Evolutionary conservation across 2,888 invertebrate species (phyloP), one percentile per base, ranked within the genome.

Genomic region (Tetragonisca angustula): DNA sequence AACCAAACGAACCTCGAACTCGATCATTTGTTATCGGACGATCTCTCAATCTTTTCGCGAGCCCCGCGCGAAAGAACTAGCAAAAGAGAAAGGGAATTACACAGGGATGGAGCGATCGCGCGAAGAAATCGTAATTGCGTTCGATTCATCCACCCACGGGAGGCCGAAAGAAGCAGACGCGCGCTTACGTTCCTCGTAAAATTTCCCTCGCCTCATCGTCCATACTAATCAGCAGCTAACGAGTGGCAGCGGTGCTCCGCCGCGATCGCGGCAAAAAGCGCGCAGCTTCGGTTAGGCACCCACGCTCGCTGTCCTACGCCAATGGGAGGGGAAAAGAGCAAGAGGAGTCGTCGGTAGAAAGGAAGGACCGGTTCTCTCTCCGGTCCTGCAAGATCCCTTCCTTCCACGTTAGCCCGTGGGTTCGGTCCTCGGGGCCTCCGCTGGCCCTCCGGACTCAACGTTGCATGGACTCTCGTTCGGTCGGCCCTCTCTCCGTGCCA

Each of bases 301-400:
- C 90, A 91, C 90, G 90, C 92, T 88, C 85, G 82, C 56, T 76
- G 83, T 80, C 76, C 88, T 88, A 90, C 91, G 92, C 91, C 92
- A 91, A 92, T 92, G 92, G 85, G 77, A 79, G 83, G 78, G 88
- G 86, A 90, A 89, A 87, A 87, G 90, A 89, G 86, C 89, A 78
- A 76, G 85, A 73, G 77, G 80, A 81, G 84, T 59, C 6, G 32
- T 72, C 67, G 83, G 86, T 86, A 83, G 85, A 81, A 86, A 85
- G 77, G 83, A 86, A 90, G 90, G 92, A 92, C 92, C 92, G 92
- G 92, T 92, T 92, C 91, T 91, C 89, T 84, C 86, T 89, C 84
- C 83, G 87, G 87, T 89, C 85, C 83, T 85, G 81, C 90, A 85
- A 77, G 83, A 78, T 81, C 79, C 83, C 86, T 87, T 84, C 87